phyloP scores from a whole-genome alignment of 2,113 vertebrate genomes.

The Paradisaea rubra region DNA sequence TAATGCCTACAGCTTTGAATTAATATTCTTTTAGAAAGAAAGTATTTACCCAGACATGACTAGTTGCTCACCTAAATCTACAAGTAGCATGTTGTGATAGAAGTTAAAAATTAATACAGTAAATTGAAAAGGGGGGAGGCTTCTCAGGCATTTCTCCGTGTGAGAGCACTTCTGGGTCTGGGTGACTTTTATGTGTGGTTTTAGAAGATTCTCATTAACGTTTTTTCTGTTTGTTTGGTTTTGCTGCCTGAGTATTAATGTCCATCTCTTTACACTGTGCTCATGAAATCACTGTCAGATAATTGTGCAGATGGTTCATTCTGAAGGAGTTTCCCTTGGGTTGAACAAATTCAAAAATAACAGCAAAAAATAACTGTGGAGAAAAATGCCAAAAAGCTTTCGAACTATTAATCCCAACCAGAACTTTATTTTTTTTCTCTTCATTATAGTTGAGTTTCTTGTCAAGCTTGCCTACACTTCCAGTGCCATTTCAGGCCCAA shows the following conservation, averaged over 20 bases:
- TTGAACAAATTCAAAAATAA: slow-evolving; percentile 3
- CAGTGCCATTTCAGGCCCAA: not conserved
- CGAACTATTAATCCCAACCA: not conserved
- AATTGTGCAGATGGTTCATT: slow-evolving; percentile 13
- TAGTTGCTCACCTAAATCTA: not conserved
- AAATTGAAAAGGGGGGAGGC: not conserved
- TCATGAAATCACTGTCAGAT: not conserved
- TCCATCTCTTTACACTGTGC: slow-evolving; percentile 29
- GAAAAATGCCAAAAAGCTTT: slow-evolving; percentile 1
- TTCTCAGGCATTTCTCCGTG: not conserved
- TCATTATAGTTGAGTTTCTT: not conserved
- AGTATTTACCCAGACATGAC: not conserved
- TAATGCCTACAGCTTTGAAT: not conserved
- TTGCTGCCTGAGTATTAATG: slow-evolving; percentile 21
- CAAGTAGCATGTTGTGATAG: not conserved
- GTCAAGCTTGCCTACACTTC: not conserved
- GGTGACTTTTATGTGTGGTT: slow-evolving; percentile 26
- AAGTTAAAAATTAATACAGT: not conserved
- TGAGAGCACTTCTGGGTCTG: not conserved
- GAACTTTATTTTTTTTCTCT: slow-evolving; percentile 3
- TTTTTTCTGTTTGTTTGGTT: not conserved
- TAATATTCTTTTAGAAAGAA: not conserved
- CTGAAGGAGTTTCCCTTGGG: not conserved
- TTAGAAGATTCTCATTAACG: not conserved
- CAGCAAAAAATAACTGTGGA: not conserved